Conservation (phyloP, 1,140 invertebrate species). For the Agrilus planipennis region DNA sequence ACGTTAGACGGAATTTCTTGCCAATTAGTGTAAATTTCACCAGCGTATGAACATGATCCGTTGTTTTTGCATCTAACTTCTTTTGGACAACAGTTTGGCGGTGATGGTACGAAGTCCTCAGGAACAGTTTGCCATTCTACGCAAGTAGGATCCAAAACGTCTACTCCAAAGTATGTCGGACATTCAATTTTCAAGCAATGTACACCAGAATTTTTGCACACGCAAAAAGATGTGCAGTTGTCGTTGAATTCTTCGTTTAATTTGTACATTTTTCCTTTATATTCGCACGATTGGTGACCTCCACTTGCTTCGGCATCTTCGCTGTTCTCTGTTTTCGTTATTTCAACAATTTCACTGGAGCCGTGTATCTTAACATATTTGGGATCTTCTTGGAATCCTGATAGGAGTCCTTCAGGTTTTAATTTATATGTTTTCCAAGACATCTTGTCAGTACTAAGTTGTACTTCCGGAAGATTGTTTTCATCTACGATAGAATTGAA, state of each 20-base stretch:
- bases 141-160: slow-evolving; percentile 70
- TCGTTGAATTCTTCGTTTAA: slow-evolving; percentile 50
- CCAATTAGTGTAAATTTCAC: slow-evolving; percentile 46
- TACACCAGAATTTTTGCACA: slow-evolving; percentile 50
- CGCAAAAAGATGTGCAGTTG: slow-evolving; percentile 59
- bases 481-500: slow-evolving; percentile 26
- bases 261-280: slow-evolving; percentile 46
- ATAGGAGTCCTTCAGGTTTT: slow-evolving; percentile 27
- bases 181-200: slow-evolving; percentile 71
- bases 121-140: slow-evolving; percentile 73
- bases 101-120: slow-evolving; percentile 51
- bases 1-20: slow-evolving; percentile 43
- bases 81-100: slow-evolving; percentile 74
- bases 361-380: slow-evolving; percentile 28
- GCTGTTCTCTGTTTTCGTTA: slow-evolving; percentile 13
- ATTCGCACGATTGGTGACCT: slow-evolving; percentile 33
- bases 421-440: slow-evolving; percentile 32
- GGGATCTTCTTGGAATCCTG: slow-evolving; percentile 21
- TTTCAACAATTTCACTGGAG: slow-evolving; percentile 22
- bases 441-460: slow-evolving; percentile 32
- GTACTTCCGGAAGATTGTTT: slow-evolving; percentile 27
- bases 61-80: slow-evolving; percentile 63
- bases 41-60: slow-evolving; percentile 61
- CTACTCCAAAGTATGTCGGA: slow-evolving; percentile 68
- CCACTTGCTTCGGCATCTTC: background rate